Evolutionary conservation across 2,888 invertebrate genomes (phyloP).

Genomic region (Thereva unica): DNA sequence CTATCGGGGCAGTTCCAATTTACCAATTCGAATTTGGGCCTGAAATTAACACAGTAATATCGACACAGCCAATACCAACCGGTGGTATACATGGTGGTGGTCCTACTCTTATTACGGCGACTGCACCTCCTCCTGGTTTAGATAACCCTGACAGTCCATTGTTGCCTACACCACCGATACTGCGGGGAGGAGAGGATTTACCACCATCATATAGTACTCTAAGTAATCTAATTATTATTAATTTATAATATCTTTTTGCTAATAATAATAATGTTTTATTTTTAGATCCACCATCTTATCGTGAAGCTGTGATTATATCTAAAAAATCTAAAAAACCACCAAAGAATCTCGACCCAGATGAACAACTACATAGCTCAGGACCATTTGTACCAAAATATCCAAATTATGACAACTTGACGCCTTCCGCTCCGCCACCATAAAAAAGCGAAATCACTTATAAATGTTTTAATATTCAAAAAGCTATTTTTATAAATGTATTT

Average conservation of each 20-base stretch:
- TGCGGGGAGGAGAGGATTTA: no score
- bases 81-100: constrained; percentile 1
- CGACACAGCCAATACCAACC: constrained; percentile 8
- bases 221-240: background rate
- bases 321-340: constrained; percentile 1
- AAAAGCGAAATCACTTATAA: no score
- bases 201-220: no score
- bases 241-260: background rate
- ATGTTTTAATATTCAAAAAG: no score
- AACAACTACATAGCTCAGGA: constrained; percentile 10
- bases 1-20: constrained; percentile 19
- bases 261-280: constrained; percentile 6
- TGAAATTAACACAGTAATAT: background rate
- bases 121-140: background rate
- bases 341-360: constrained; percentile 14
- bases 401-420: constrained; percentile 13
- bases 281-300: constrained; percentile 25
- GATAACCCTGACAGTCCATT: background rate
- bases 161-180: no score
- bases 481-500: no score
- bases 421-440: background rate
- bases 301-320: constrained; percentile 5
- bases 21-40: constrained; percentile 9
- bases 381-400: constrained; percentile 29
- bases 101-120: constrained; percentile 15